Evolutionary conservation across 2,113 vertebrate species (phyloP), one percentile per base, ranked within the genome.

Genomic region (Zootoca vivipara): DNA sequence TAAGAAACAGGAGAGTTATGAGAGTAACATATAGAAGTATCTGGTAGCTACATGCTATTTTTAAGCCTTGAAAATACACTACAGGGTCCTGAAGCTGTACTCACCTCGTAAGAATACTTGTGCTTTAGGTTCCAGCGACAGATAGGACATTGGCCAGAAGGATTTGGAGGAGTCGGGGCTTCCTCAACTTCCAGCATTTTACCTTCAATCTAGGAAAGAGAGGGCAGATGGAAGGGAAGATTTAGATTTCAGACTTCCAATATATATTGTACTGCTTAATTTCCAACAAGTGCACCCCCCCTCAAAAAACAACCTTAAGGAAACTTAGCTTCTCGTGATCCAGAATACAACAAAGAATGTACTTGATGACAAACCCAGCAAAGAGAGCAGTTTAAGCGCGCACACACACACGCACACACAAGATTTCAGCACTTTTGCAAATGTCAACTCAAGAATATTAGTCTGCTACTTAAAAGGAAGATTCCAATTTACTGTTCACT

Each of bases 61-160:
- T 86, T 40, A 46, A 69, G 30, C 42, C 40, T 75, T n/a, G 5
- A 90, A 1, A 62, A 79, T 78, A 78, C 0, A 12, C 15, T 42
- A 77, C 73, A 52, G 2, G 2, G 1, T 2, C 0, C 9, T 42
- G 82, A 64, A 38, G 58, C 0, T 30, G 65, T 46, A 9, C 46
- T 98, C 94, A 99, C 99, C 91, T 97, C 98, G 79, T 99, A 99
- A 92, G 90, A 79, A 0, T 99, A 99, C 91, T 98, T 99, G 93
- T 99, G 94, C 92, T 99, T 99, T 90, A 99, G 96, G 94, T 99
- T 98, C 99, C 99, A 99, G 78, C 96, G 97, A 94, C 99, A 99
- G 94, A 99, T 99, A 3, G 99, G 99, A 91, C 99, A 99, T 85
- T 97, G 97, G 38, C 98, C 98, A 85, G 96, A 90, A 1, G 98